Base-by-base conservation (phyloP, 2,888 invertebrate species). In the Mesorhabditis sp. region DNA sequence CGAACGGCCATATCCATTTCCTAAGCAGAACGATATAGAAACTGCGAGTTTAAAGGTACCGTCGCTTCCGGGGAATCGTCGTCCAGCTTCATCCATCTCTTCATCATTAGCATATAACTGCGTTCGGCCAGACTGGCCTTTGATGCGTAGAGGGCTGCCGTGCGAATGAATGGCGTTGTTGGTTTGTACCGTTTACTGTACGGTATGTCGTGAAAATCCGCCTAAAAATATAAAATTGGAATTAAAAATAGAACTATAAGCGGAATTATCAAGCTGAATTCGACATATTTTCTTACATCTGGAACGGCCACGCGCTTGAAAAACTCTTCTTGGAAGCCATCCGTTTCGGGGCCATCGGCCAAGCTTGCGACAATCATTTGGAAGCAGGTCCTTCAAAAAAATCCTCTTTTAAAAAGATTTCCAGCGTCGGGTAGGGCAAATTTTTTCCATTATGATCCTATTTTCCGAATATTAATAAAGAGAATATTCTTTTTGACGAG, bases 211-310 rank as follows among this genome's bases (percentile, higher is more conserved):
- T 13, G 7, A 10, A 13, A n/a, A 50, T 50, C n/a, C 58, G n/a
- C n/a, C 58, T 50, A 50, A 50, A 50, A 50, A 50, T 28, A 50
- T n/a, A 10, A 50, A n/a, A 50, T 50, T 50, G n/a, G n/a, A 50
- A 10, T 13, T 50, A 50, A 50, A 10, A 50, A 50, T 50, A 50
- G 58, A 50, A 50, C n/a, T n/a, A 28, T 28, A 28, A 28, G 28
- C 28, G 28, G 28, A 28, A 28, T 28, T 28, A 28, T 28, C 28
- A 28, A 28, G 28, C 28, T 28, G 28, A 28, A 28, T 28, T 28
- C 28, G 28, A 28, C 28, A 28, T 28, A 28, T 10, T 50, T 50
- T 50, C 58, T 50, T 50, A 50, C 58, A 50, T 50, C n/a, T 13
- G 58, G 58, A 50, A n/a, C n/a, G 10, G 7, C n/a, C 58, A 50